Evolutionary conservation across 2,797 vertebrate species (phyloP), one percentile per base, ranked within the genome.

Genomic region (Sebastes jordani): DNA sequence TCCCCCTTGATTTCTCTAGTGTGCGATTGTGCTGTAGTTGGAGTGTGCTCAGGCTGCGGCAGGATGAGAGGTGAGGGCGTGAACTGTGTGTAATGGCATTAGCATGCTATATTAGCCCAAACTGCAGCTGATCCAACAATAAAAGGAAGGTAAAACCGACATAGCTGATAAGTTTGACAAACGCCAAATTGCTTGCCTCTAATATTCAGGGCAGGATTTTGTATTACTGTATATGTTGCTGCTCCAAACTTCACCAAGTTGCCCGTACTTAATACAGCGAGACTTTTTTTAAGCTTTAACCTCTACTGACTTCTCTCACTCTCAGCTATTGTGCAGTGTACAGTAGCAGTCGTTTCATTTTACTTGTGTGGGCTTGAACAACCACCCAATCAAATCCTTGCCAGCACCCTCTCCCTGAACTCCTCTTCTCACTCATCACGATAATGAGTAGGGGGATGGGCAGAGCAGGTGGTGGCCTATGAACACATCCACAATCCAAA

Each of bases 391-490:
- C 91, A 88, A 75, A 92, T 78, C 64, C 34, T 32, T 83, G 92
- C 93, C 93, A 94, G 90, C 85, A 87, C 86, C 69, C 85, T 89
- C 84, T 92, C 91, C 88, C 90, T 90, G 84, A 91, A 92, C 90
- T 89, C 85, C 79, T 89, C 89, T 89, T 81, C 84, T 95, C 94
- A 94, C 92, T 94, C 93, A 92, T 92, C 94, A 88, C 84, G 23
- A 85, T 93, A 93, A 94, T 92, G 91, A 93, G 89, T 49, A 76
- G 91, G 91, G 92, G 91, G 92, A 91, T 81, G 92, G 91, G 90
- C 82, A 65, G 84, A 95, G 93, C 94, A 95, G 94, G 93, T 95
- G 93, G 82, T 89, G 87, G 84, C 86, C 89, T 86, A 89, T 81
- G 82, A 91, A 90, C 89, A 83, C 85, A 85, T 89, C 82, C 42